Conservation (phyloP, 2,797 vertebrate genomes). For the Acrossocheilus fasciatus region DNA sequence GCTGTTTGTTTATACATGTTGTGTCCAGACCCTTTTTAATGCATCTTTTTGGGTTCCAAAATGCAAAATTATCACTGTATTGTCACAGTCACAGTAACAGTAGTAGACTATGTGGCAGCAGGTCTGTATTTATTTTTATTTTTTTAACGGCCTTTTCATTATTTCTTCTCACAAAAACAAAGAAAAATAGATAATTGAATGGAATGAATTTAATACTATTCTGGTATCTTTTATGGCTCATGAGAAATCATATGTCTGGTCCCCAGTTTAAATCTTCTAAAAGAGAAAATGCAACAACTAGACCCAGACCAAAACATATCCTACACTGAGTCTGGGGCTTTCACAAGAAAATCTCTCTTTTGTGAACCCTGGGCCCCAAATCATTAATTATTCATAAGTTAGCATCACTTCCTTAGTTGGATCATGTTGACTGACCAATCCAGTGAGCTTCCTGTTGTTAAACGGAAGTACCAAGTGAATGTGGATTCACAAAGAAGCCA, state of each 20-base stretch:
- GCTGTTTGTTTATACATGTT: not conserved
- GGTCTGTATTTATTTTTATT: not conserved
- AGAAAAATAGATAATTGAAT: not conserved
- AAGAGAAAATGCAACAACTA: not conserved
- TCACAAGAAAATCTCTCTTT: conserved; percentile 34
- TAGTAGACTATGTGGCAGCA: not conserved
- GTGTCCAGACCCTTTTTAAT: not conserved
- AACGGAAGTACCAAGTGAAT: conserved; percentile 26
- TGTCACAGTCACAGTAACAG: not conserved
- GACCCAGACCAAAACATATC: not conserved
- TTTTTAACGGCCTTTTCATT: not conserved
- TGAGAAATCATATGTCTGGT: not conserved
- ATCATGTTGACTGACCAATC: conserved; percentile 31
- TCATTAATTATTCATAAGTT: conserved; percentile 47
- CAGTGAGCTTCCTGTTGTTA: conserved; percentile 47
- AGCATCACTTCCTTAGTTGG: conserved; percentile 53
- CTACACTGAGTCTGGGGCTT: not conserved
- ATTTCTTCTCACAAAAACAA: not conserved
- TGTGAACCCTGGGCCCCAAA: conserved; percentile 14
- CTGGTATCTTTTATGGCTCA: not conserved
- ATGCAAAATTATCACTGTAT: not conserved
- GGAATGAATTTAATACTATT: too few relatives aligned
- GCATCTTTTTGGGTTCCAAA: not conserved
- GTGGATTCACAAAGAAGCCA: not conserved
- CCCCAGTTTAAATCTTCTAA: not conserved